Evolutionary conservation across 2,797 vertebrate species (phyloP).

Genomic region (Morus bassanus): DNA sequence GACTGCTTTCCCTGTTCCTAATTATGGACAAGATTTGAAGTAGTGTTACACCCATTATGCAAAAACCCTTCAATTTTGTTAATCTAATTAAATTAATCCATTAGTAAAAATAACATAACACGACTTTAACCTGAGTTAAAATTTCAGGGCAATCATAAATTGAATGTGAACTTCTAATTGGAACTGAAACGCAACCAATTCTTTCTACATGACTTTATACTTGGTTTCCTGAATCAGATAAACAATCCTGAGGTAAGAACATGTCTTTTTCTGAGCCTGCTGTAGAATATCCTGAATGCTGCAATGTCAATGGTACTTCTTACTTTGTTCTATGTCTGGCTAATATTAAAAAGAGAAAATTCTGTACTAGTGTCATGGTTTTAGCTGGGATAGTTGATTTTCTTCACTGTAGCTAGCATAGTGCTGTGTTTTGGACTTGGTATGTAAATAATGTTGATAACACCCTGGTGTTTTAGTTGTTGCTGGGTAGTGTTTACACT

Average conservation of each 20-base stretch:
- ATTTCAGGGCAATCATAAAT: background rate
- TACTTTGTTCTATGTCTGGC: background rate
- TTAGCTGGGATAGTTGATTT: too few relatives aligned
- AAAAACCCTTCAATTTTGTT: background rate
- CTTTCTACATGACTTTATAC: background rate
- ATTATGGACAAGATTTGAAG: background rate
- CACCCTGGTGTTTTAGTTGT: too few relatives aligned
- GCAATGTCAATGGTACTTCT: background rate
- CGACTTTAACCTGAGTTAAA: background rate
- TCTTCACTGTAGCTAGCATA: too few relatives aligned
- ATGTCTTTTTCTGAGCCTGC: background rate
- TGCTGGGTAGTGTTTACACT: too few relatives aligned
- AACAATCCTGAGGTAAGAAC: background rate
- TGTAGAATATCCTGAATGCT: background rate
- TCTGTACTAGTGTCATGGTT: too few relatives aligned
- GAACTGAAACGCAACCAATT: background rate
- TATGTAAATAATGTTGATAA: too few relatives aligned
- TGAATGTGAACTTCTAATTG: background rate
- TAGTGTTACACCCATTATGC: fast-evolving
- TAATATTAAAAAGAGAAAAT: background rate
- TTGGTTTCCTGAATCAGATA: background rate
- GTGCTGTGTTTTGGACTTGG: too few relatives aligned
- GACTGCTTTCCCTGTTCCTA: background rate
- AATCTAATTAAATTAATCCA: background rate
- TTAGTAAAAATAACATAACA: background rate